Evolutionary conservation across 2,113 vertebrate species (phyloP).

Genomic region (Phrynosoma platyrhinos): DNA sequence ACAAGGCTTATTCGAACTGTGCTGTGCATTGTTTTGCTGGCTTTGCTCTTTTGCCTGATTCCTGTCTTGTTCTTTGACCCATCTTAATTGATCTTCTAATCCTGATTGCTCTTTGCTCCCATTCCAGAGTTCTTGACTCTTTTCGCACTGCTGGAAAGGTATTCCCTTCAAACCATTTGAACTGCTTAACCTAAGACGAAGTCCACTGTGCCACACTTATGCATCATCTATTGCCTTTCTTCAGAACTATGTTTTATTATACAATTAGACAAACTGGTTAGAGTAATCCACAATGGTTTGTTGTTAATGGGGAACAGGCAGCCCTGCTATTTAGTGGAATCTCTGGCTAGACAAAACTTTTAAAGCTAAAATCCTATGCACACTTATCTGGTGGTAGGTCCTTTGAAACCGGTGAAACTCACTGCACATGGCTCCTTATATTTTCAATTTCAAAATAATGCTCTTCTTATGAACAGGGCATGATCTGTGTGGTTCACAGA

Average conservation of each 20-base stretch:
- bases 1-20: too few relatives aligned
- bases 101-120: neutral
- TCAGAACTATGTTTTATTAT: neutral
- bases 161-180: neutral
- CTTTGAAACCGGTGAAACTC: neutral
- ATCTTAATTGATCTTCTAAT: too few relatives aligned
- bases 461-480: conserved; percentile 73
- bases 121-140: neutral
- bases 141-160: neutral
- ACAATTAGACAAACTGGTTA: neutral
- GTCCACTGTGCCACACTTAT: neutral
- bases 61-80: too few relatives aligned
- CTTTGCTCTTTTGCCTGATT: too few relatives aligned
- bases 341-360: too few relatives aligned
- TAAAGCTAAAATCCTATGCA: neutral
- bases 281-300: neutral
- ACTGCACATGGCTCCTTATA: neutral
- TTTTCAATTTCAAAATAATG: neutral
- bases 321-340: too few relatives aligned
- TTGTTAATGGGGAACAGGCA: neutral
- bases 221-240: neutral
- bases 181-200: neutral
- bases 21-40: too few relatives aligned
- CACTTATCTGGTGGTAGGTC: neutral
- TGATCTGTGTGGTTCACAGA: conserved; percentile 72